A percentile compares a stretch with the other conserved stretches of the same genome.
phyloP scores from a whole-genome alignment of 2,113 vertebrate species.

The Notothenia coriiceps region DNA sequence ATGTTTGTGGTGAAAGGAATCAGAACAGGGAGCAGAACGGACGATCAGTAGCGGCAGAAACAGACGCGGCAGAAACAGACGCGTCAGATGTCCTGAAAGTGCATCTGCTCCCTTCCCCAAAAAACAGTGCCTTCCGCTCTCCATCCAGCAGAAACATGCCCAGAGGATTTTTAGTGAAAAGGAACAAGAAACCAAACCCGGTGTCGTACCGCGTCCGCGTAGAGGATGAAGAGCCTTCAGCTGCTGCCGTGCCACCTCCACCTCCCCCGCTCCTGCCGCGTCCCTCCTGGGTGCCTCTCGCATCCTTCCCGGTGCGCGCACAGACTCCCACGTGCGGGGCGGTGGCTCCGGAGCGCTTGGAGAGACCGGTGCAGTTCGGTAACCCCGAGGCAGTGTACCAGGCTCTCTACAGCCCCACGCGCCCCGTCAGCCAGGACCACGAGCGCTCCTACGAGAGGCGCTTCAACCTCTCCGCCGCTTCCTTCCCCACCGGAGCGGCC shows the following conservation, averaged over 20 bases:
- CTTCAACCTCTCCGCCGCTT: constrained; percentile 90
- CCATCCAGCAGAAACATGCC: constrained; percentile 85
- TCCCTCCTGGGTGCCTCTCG: constrained; percentile 29
- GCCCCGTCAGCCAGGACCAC: constrained; percentile 89
- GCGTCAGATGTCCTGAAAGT: constrained; percentile 58
- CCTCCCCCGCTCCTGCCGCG: background rate
- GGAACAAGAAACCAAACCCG: constrained; percentile 87
- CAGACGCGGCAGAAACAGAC: constrained; percentile 53
- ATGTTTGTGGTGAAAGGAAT: constrained; percentile 72
- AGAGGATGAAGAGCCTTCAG: constrained; percentile 66
- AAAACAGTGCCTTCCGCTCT: constrained; percentile 73
- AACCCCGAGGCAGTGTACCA: constrained; percentile 87
- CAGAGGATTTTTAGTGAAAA: constrained; percentile 92
- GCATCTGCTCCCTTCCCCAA: constrained; percentile 46
- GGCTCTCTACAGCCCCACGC: constrained; percentile 89
- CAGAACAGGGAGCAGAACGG: constrained; percentile 52
- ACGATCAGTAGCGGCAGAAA: constrained; percentile 46
- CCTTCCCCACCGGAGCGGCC: constrained; percentile 86
- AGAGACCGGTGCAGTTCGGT: constrained; percentile 84
- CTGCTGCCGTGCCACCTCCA: constrained; percentile 15
- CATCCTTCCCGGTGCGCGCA: constrained; percentile 50
- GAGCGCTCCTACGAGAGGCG: constrained; percentile 85
- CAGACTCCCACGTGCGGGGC: constrained; percentile 67
- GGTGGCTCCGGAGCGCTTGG: constrained; percentile 57
- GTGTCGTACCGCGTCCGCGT: constrained; percentile 90